Conservation (phyloP, 2,113 vertebrate species). For the Hemichromis elongatus region DNA sequence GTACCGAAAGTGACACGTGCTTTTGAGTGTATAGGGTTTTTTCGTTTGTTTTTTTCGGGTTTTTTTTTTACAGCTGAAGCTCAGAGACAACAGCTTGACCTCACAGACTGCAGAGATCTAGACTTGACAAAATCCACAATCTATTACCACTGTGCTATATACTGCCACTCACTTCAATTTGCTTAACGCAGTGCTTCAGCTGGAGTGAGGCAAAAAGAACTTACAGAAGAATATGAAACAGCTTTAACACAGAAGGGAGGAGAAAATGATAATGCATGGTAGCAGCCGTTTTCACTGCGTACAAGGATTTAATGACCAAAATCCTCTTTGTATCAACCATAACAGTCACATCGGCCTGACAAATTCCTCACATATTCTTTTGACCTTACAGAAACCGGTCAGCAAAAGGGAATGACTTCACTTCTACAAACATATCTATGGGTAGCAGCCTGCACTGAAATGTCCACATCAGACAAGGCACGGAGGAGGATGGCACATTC, state of each 20-base stretch:
- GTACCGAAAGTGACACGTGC: background rate
- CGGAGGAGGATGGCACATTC: background rate
- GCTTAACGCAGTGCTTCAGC: background rate
- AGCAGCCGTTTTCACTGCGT: background rate
- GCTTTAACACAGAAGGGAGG: background rate
- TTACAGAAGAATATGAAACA: background rate
- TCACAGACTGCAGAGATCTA: background rate
- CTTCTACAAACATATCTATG: background rate
- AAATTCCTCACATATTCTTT: background rate
- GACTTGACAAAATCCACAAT: background rate
- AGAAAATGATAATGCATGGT: background rate
- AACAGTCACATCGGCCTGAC: background rate
- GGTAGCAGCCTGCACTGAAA: background rate
- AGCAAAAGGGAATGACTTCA: background rate
- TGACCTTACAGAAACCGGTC: background rate
- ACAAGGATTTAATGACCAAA: background rate
- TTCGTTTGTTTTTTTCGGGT: too few relatives aligned
- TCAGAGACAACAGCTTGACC: background rate
- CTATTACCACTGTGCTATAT: background rate
- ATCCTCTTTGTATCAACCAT: background rate
- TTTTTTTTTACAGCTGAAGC: background rate
- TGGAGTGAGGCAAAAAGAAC: background rate
- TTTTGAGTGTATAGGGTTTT: background rate
- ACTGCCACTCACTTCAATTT: background rate
- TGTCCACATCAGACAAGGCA: background rate